Evolutionary conservation across 1,140 invertebrate species (phyloP), one percentile per base, ranked within the genome.

Genomic region (Sitophilus oryzae): DNA sequence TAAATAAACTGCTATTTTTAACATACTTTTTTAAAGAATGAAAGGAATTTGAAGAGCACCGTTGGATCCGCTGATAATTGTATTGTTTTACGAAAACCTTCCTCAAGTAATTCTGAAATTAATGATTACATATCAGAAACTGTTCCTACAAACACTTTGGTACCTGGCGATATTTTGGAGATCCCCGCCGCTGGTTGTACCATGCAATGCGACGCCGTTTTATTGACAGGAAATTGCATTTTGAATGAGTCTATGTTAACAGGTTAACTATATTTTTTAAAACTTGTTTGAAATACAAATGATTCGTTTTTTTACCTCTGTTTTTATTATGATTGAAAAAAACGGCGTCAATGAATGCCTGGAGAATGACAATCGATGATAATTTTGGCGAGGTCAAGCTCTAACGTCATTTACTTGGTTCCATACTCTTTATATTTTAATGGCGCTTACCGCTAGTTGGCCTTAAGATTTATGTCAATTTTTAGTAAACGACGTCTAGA

Each of bases 171-270:
- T 68, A 73, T 93, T 11, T 74, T 93, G 15, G 77, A 83, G n/a
- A 82, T 93, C 45, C 89, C 89, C 1, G 71, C 81, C 4, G 80
- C 86, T 59, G 89, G 88, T 2, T 90, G 87, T 65, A 72, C 84
- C 30, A 84, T 93, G 81, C 83, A 86, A 25, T 92, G 89, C 74
- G 90, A 93, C 72, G 88, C 87, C n/a, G 82, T 88, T 6, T 75
- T 93, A 1, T 71, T 92, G 0, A 82, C 82, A 49, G 90, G 96
- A 4, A 89, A 83, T 55, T 95, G 91, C 61, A 92, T 97, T 64
- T 80, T 98, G 11, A 96, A 98, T 71, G 96, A 98, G 76, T 91
- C 90, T 57, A 96, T 96, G 90, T 78, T 98, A n/a, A 98, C 94
- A 40, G 91, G 90, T 92, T 18, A 34, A 16, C 37, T 46, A 37